A percentile compares a stretch with the other conserved stretches of the same genome.
phyloP scores from a whole-genome alignment of 2,113 vertebrate species.

The Syngnathus floridae region DNA sequence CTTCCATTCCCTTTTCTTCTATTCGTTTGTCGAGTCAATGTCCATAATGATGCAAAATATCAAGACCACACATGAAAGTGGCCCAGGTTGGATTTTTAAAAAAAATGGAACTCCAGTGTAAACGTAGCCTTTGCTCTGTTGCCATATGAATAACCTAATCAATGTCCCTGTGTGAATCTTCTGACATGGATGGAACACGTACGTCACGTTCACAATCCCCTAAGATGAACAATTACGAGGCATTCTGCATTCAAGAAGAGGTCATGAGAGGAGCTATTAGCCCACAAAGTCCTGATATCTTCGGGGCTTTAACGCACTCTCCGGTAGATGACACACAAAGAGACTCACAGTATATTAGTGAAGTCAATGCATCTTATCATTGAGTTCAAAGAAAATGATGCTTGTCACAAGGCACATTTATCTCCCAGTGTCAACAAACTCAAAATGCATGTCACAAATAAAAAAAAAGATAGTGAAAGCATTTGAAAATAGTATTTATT shows the following conservation, averaged over 20 bases:
- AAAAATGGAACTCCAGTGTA: too few relatives aligned
- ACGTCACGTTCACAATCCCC: constrained; percentile 10
- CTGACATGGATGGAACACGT: constrained; percentile 2
- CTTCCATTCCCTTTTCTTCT: neutral
- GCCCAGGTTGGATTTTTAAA: too few relatives aligned
- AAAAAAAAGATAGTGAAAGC: neutral
- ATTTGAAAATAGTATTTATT: neutral
- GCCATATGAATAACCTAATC: neutral
- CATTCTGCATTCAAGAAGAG: constrained; percentile 9
- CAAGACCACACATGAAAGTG: too few relatives aligned
- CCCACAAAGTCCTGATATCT: constrained; percentile 22
- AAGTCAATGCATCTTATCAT: constrained; percentile 17
- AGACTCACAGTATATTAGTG: constrained; percentile 4
- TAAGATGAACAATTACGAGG: constrained; percentile 33
- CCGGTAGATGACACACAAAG: constrained; percentile 11
- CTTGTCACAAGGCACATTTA: constrained; percentile 3
- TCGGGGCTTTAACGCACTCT: constrained; percentile 29
- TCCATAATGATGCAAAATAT: too few relatives aligned
- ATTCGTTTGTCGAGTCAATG: too few relatives aligned
- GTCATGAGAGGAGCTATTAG: constrained; percentile 36
- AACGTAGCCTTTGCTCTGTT: neutral
- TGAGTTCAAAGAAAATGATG: constrained; percentile 4
- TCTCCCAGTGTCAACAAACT: neutral
- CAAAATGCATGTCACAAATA: neutral
- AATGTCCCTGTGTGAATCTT: neutral